Conservation (phyloP, 1,140 invertebrate genomes). For the Antheraea pernyi region DNA sequence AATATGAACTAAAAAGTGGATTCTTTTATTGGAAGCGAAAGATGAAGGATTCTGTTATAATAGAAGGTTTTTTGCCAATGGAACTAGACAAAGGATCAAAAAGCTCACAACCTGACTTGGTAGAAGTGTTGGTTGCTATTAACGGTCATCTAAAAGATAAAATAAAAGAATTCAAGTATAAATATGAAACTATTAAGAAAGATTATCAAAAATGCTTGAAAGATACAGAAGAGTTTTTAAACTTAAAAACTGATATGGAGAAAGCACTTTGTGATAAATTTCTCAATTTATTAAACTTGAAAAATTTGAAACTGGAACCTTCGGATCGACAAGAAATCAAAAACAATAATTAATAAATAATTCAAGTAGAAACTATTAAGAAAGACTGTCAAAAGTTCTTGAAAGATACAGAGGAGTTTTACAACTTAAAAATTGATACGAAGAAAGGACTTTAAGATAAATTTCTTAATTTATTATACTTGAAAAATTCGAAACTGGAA, state of each 20-base stretch:
- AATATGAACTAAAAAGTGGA: constrained; percentile 58
- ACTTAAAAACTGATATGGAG: constrained; percentile 61
- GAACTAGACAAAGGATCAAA: constrained; percentile 39
- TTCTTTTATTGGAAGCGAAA: constrained; percentile 65
- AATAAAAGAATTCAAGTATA: constrained; percentile 30
- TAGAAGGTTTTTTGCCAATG: constrained; percentile 60
- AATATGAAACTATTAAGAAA: constrained; percentile 37
- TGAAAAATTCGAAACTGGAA: too few species aligned
- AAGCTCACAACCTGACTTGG: constrained; percentile 22
- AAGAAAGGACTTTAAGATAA: too few species aligned
- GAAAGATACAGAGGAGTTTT: too few species aligned
- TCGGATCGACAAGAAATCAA: neutral
- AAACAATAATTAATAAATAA: too few species aligned
- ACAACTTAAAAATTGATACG: too few species aligned
- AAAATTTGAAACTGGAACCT: constrained; percentile 27
- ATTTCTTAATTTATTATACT: too few species aligned
- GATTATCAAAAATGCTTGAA: constrained; percentile 54
- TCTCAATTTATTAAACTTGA: constrained; percentile 44
- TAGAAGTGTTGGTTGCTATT: constrained; percentile 24
- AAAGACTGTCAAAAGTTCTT: too few species aligned
- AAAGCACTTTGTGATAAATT: constrained; percentile 55
- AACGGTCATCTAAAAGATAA: constrained; percentile 49
- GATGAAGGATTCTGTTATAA: constrained; percentile 38
- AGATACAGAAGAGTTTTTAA: constrained; percentile 61
- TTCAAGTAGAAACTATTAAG: too few species aligned